phyloP scores from a whole-genome alignment of 2,797 vertebrate genomes.

The Bradypodion pumilum region DNA sequence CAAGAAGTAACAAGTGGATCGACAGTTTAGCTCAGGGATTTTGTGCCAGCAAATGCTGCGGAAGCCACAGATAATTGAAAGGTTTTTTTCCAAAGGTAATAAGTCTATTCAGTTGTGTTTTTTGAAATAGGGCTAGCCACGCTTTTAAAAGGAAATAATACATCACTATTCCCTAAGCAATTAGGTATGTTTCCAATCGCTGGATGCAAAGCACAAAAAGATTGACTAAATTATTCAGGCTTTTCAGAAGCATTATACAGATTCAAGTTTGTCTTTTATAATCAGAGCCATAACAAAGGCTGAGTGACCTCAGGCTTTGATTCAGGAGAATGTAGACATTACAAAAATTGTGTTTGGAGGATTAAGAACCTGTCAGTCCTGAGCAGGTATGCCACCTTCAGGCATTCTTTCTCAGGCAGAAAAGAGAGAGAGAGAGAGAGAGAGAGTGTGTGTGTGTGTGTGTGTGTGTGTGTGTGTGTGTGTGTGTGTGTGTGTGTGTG shows the following conservation, averaged over 20 bases:
- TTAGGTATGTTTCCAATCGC: not conserved
- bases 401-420: too few species aligned
- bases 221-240: not conserved
- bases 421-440: too few species aligned
- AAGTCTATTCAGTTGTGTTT: not conserved
- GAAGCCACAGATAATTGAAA: not conserved
- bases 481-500: too few species aligned
- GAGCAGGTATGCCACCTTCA: too few species aligned
- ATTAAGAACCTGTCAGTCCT: too few species aligned
- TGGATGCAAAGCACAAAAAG: not conserved
- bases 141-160: not conserved
- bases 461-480: too few species aligned
- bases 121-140: slow-evolving; percentile 25
- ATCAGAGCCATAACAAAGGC: not conserved
- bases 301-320: not conserved
- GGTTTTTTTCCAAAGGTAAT: not conserved
- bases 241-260: not conserved
- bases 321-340: not conserved
- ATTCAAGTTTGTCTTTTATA: not conserved
- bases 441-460: too few species aligned
- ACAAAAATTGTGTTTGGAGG: too few species aligned
- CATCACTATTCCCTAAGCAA: not conserved
- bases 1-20: slow-evolving; percentile 10
- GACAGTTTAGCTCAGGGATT: slow-evolving; percentile 44
- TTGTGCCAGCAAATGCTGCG: not conserved